phyloP scores from a whole-genome alignment of 2,797 vertebrate species.

The Nasua narica region DNA sequence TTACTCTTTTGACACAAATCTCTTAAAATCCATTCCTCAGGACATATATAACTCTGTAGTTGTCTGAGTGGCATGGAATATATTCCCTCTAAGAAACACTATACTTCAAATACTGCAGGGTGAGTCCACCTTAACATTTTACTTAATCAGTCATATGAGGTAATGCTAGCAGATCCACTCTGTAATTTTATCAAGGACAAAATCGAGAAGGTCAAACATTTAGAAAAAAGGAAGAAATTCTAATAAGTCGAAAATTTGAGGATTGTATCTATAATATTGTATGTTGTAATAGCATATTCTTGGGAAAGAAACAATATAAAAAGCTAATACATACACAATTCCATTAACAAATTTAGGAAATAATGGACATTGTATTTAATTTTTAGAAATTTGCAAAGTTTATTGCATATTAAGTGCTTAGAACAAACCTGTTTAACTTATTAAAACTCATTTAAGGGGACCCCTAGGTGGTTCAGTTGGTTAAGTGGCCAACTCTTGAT shows the following conservation, averaged over 20 bases:
- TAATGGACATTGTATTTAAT: not conserved
- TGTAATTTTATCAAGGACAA: not conserved
- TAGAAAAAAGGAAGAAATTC: not conserved
- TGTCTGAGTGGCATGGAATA: not conserved
- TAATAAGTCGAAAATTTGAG: not conserved
- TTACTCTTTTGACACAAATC: not conserved
- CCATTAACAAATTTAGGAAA: not conserved
- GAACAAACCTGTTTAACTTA: not conserved
- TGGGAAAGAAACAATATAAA: not conserved
- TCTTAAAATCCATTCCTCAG: not conserved
- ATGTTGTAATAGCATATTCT: not conserved
- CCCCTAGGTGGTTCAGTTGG: too few species aligned
- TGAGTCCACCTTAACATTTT: not conserved
- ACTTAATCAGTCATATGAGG: not conserved
- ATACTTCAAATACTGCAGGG: not conserved
- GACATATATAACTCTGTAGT: not conserved
- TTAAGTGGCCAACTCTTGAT: too few species aligned
- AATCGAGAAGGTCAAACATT: not conserved
- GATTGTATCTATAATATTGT: not conserved
- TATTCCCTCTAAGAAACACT: not conserved
- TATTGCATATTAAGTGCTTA: not conserved
- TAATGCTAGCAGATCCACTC: not conserved
- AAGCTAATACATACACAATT: not conserved
- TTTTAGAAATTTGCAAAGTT: not conserved
- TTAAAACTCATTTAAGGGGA: not conserved